Evolutionary conservation across 1,140 invertebrate species (phyloP).

Genomic region (Trichomalopsis sarcophagae): DNA sequence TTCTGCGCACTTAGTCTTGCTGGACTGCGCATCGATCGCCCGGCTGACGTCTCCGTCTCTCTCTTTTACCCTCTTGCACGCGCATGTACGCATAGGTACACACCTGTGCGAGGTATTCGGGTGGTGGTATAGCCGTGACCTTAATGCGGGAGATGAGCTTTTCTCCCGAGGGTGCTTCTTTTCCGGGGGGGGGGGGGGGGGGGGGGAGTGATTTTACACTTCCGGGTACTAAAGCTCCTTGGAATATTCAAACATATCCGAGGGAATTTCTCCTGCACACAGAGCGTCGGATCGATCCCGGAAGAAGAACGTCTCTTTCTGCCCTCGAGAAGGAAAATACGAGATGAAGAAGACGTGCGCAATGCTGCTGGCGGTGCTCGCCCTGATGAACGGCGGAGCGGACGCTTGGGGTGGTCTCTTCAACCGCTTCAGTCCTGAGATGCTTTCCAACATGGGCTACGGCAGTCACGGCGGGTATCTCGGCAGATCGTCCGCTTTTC

Average conservation of each 20-base stretch:
- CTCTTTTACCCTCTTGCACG: not conserved
- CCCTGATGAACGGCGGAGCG: constrained; percentile 66
- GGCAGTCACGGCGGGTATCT: constrained; percentile 78
- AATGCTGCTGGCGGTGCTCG: constrained; percentile 63
- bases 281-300: no score
- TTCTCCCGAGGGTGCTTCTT: no score
- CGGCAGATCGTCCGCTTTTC: constrained; percentile 73
- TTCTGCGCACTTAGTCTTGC: not conserved
- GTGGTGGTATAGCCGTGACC: not conserved
- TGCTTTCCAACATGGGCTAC: constrained; percentile 87
- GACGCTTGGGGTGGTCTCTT: constrained; percentile 87
- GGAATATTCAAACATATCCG: no score
- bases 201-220: no score
- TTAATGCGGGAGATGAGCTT: not conserved
- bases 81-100: not conserved
- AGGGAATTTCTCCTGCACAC: no score
- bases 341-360: constrained; percentile 58
- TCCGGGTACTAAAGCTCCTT: no score
- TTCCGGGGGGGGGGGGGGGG: no score
- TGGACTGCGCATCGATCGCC: not conserved
- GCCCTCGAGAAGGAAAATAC: not conserved
- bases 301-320: no score
- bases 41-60: not conserved
- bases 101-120: no score
- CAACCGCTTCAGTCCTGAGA: constrained; percentile 89